Evolutionary conservation across 2,113 vertebrate genomes (phyloP).

Genomic region (Dicrurus megarhynchus): DNA sequence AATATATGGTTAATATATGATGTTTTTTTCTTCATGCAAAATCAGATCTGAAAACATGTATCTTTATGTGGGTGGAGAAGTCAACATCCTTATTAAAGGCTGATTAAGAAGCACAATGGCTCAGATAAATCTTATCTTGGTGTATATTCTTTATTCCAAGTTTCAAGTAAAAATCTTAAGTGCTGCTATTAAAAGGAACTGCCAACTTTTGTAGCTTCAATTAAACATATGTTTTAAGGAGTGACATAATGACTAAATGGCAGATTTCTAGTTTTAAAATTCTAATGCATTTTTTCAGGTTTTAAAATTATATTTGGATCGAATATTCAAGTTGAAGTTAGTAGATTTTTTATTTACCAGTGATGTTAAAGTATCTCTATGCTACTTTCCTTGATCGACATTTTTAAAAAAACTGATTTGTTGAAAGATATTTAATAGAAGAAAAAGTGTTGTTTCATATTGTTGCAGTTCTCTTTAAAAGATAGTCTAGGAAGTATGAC

Average conservation of each 20-base stretch:
- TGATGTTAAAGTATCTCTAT: background rate
- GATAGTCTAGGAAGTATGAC: background rate
- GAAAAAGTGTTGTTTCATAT: background rate
- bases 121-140: slow-evolving; percentile 4
- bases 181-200: slow-evolving; percentile 17
- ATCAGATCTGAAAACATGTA: background rate
- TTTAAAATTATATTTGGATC: background rate
- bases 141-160: background rate
- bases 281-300: background rate
- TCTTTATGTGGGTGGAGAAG: slow-evolving; percentile 47
- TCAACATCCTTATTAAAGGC: slow-evolving; percentile 19
- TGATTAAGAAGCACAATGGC: background rate
- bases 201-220: background rate
- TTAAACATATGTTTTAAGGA: background rate
- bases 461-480: background rate
- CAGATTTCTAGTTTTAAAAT: background rate
- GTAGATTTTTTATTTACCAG: background rate
- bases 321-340: background rate
- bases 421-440: background rate
- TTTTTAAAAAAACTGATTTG: background rate
- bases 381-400: background rate
- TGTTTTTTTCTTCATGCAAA: background rate
- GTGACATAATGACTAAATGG: background rate
- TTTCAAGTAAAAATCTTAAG: slow-evolving; percentile 5
- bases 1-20: background rate